Evolutionary conservation across 2,113 vertebrate genomes (phyloP).

Genomic region (Sturnira hondurensis): DNA sequence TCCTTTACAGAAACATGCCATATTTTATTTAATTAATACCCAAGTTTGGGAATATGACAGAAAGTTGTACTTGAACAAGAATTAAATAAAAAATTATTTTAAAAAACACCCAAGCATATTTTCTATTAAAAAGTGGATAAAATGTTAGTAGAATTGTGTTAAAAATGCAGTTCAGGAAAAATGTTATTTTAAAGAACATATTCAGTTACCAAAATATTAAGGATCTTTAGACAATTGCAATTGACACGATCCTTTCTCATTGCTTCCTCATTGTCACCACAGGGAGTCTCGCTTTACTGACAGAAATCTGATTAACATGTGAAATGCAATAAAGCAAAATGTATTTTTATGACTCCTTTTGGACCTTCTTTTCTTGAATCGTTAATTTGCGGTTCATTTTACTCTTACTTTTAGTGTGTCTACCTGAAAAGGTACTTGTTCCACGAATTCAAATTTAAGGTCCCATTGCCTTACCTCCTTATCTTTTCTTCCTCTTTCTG

Average conservation of each 20-base stretch:
- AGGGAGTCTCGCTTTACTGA: not conserved
- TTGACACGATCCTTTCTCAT: not conserved
- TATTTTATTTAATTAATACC: not conserved
- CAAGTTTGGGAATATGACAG: too few relatives aligned
- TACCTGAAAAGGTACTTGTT: not conserved
- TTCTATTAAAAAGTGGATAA: not conserved
- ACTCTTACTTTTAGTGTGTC: not conserved
- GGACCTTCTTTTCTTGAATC: not conserved
- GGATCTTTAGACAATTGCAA: not conserved
- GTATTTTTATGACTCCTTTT: not conserved
- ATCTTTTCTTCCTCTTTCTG: not conserved
- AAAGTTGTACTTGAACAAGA: too few relatives aligned
- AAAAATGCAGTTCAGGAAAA: not conserved
- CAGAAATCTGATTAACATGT: slow-evolving; percentile 28
- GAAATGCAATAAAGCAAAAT: not conserved
- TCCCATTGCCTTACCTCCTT: not conserved
- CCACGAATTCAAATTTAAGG: not conserved
- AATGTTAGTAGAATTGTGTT: not conserved
- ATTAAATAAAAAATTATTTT: too few relatives aligned
- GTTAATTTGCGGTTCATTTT: not conserved
- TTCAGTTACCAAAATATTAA: not conserved
- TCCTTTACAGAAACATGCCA: not conserved
- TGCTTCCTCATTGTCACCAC: not conserved
- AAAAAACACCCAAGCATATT: not conserved
- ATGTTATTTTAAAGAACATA: not conserved